These are phyloP conservation scores for Pholis gunnellus DNA, from an alignment of 2,113 vertebrate species.

Conservation along the genomic window DNA sequence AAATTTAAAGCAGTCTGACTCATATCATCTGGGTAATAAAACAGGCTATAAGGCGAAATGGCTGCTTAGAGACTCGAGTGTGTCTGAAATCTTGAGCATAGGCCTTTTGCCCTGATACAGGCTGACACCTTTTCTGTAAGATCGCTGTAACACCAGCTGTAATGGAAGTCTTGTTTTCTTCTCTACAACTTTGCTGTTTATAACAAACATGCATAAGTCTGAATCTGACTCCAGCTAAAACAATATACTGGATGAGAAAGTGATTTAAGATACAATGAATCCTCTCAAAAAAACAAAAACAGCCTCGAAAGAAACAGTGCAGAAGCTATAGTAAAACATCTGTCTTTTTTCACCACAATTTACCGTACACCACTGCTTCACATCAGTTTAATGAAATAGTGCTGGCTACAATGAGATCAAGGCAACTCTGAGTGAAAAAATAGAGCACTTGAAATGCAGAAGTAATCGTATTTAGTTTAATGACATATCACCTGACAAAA, in stretches of 20 bases:
- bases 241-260: not conserved
- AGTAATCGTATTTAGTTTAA: constrained; percentile 16
- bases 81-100: constrained; percentile 8
- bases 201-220: not conserved
- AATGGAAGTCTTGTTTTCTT: not conserved
- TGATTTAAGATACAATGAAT: constrained; percentile 5
- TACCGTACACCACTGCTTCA: constrained; percentile 14
- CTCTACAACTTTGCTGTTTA: not conserved
- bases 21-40: constrained; percentile 32
- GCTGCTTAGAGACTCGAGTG: constrained; percentile 23
- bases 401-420: constrained; percentile 37
- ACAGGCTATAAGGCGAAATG: constrained; percentile 4
- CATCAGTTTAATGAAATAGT: constrained; percentile 17
- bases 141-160: not conserved
- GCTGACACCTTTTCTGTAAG: not conserved
- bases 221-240: not conserved
- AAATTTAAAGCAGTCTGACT: constrained; percentile 20
- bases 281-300: not conserved
- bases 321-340: not conserved
- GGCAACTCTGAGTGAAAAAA: constrained; percentile 1
- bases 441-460: constrained; percentile 34
- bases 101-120: not conserved
- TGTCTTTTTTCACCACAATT: not conserved
- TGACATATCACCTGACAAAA: constrained; percentile 29
- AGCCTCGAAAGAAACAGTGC: not conserved